Conservation (phyloP, 37 sponge, comb jelly and placozoan genomes). For the Amphimedon queenslandica region DNA sequence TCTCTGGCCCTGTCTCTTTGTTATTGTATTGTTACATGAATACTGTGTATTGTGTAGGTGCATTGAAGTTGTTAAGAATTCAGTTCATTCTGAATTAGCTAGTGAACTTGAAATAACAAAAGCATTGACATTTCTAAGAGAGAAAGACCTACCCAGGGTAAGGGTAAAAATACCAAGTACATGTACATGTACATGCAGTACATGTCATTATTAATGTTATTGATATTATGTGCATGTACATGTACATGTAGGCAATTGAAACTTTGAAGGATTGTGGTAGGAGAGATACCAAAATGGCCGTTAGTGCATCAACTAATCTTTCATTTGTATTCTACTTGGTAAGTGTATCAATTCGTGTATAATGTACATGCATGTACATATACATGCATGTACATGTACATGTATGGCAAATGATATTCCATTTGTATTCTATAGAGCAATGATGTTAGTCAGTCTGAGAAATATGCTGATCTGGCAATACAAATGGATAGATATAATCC, state of each 20-base stretch:
- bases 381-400: not conserved
- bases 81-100: conserved; percentile 79
- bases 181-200: not conserved
- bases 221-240: not conserved
- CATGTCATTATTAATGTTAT: not conserved
- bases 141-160: conserved; percentile 77
- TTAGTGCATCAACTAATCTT: conserved; percentile 93
- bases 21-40: not conserved
- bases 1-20: no score
- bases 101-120: conserved; percentile 96
- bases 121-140: conserved; percentile 84
- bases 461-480: conserved; percentile 86
- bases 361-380: not conserved
- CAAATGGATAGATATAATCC: conserved; percentile 87
- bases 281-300: conserved; percentile 93
- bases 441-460: conserved; percentile 80
- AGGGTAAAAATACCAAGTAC: not conserved
- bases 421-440: conserved; percentile 43
- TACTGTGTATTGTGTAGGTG: conserved; percentile 33
- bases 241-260: conserved; percentile 84
- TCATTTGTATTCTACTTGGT: conserved; percentile 88
- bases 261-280: conserved; percentile 89
- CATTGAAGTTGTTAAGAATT: conserved; percentile 80
- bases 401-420: not conserved
- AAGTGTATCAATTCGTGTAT: not conserved